Base-by-base conservation (phyloP, 2,797 vertebrate species). In the Cryptoprocta ferox region DNA sequence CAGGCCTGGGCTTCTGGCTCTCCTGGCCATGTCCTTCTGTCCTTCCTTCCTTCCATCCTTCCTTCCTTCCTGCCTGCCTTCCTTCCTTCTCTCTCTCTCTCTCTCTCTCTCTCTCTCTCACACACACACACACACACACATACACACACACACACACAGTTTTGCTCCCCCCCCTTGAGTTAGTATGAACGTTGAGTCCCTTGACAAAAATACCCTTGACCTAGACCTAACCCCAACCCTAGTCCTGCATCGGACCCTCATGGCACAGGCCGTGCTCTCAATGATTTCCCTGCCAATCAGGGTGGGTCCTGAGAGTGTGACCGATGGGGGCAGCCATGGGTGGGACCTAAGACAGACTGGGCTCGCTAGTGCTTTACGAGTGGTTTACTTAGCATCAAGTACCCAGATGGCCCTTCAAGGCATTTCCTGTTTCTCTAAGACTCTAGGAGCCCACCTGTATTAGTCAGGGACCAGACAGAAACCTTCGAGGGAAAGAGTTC, bases 151-250 rank as follows among this genome's bases (percentile, higher is more conserved):
- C 26, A 37, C 82, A 80, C 37, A 13, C 0, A 61, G 6, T 88
- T 84, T 75, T 76, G 79, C 61, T 94, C 11, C 35, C 18, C 18
- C 1, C 6, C 5, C 12, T 66, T 94, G 53, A 80, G 11, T 90
- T 45, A 82, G 10, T 75, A 12, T 8, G 5, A 96, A 87, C 32
- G 39, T 75, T 0, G 9, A 89, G 80, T 76, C n/a, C 32, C 76
- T 75, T 76, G n/a, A 89, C 19, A 61, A 96, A 95, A 81, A 50
- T 53, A 97, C 16, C 16, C 32, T 32, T 89, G 21, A 80, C n/a
- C 45, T 37, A 79, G 76, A 32, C 39, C 53, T 6, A 15, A 61
- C 37, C 42, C 75, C 66, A 70, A 81, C 32, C 13, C 61, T 12
- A 45, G 37, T 45, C 26, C 42, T n/a, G 32, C 35, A 3, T 4